Evolutionary conservation across 2,888 invertebrate genomes (phyloP), one percentile per base, ranked within the genome.

Genomic region (Molanna angustata): DNA sequence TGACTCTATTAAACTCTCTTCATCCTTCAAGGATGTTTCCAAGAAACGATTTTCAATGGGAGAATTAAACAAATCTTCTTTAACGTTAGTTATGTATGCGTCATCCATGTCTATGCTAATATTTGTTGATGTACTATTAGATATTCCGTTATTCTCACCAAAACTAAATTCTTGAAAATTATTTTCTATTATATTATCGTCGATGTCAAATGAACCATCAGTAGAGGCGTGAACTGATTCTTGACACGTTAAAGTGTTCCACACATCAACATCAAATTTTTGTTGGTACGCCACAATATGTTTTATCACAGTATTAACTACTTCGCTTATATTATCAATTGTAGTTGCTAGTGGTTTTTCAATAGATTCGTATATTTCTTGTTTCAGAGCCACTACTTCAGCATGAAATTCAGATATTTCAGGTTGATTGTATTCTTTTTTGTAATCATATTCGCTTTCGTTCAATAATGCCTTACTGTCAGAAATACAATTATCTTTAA

Each of bases 241-340:
- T 27, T 16, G 18, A 6, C n/a, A n/a, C n/a, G 31, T 37, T 18
- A 18, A 14, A 31, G 31, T 13, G 3, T 33, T 42, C 35, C 42
- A 49, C n/a, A 33, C 33, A 22, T 49, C 42, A 18, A 42, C 49
- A 16, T 50, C 46, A 11, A 42, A 27, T 16, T 47, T 65, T 11
- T 71, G 63, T 56, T 73, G 69, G 16, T 71, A 72, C 64, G 74
- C 71, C 2, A 76, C 76, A 61, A 76, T 65, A 64, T 73, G 73
- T 60, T 74, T 74, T 49, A 77, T 77, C 9, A 77, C 76, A 55
- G 75, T 74, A 60, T 77, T 76, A 4, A 77, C 75, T 17, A 77
- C 76, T 43, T 76, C 76, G 56, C 76, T 76, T 50, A 77, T 76
- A 60, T 76, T 76, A 61, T 77, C 75, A 48, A 77, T 73, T 19